Percentiles rank a stretch among this genome's conserved stretches.
Evolutionary conservation across 2,888 invertebrate species (phyloP).

Genomic region (Machimus rusticus): DNA sequence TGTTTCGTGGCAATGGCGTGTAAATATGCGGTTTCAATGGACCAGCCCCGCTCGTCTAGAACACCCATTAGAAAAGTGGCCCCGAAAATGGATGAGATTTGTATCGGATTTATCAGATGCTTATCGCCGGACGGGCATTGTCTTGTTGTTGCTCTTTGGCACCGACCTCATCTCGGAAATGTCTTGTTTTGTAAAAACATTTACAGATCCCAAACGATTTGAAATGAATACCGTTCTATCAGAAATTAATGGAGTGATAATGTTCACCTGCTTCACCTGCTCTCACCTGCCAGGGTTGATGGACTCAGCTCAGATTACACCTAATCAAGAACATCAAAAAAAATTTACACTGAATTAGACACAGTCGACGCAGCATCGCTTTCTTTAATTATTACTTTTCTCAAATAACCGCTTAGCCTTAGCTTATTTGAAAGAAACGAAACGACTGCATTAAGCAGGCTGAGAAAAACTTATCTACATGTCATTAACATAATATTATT

Average conservation of each 20-base stretch:
- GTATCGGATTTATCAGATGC: conserved; percentile 42
- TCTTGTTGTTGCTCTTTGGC: neutral
- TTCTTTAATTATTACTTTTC: neutral
- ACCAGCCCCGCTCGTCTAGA: conserved; percentile 17
- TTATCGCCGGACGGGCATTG: conserved; percentile 10
- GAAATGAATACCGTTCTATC: conserved; percentile 9
- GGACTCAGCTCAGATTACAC: neutral
- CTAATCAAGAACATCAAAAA: neutral
- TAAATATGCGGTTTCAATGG: conserved; percentile 45
- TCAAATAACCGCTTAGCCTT: neutral
- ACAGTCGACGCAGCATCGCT: neutral
- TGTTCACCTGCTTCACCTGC: neutral
- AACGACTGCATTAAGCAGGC: neutral
- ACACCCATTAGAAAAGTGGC: conserved; percentile 27
- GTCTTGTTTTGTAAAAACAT: conserved; percentile 13
- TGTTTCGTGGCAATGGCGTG: conserved; percentile 40
- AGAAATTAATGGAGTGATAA: conserved; percentile 26
- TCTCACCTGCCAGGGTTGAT: neutral
- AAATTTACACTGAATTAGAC: neutral
- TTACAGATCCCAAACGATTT: neutral
- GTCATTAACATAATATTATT: neutral
- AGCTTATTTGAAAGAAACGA: neutral
- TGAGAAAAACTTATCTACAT: neutral
- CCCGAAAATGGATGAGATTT: conserved; percentile 44
- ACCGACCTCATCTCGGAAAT: neutral